Conservation (phyloP, 2,113 vertebrate genomes). For the Arenaria interpres region DNA sequence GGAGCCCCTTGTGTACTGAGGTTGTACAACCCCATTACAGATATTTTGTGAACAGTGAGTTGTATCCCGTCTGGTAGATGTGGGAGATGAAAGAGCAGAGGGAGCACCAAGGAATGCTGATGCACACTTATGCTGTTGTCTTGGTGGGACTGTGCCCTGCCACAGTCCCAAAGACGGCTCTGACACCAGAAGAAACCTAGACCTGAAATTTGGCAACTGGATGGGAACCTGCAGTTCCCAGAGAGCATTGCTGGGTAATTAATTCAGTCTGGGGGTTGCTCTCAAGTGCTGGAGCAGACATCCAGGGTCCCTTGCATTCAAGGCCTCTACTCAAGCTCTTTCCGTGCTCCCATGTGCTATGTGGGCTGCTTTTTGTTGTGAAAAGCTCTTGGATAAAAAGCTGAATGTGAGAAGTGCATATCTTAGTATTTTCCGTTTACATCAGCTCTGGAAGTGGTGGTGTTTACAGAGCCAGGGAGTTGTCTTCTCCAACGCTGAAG, state of each 20-base stretch:
- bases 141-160: neutral
- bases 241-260: neutral
- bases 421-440: neutral
- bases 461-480: neutral
- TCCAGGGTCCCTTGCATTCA: neutral
- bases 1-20: neutral
- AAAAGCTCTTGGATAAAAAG: neutral
- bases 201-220: neutral
- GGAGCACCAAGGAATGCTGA: neutral
- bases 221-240: neutral
- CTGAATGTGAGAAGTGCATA: neutral
- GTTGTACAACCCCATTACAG: neutral
- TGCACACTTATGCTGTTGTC: neutral
- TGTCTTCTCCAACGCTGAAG: neutral
- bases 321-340: fast-evolving
- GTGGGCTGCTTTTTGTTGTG: neutral
- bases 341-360: neutral
- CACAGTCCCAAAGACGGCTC: neutral
- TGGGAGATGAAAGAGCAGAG: neutral
- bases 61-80: neutral
- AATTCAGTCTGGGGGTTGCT: neutral
- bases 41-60: neutral
- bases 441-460: neutral
- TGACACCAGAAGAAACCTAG: neutral
- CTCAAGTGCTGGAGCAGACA: neutral